Percentiles rank a stretch among this genome's conserved stretches.
Evolutionary conservation across 2,888 invertebrate species (phyloP).

Genomic region (Resseliella maxima): DNA sequence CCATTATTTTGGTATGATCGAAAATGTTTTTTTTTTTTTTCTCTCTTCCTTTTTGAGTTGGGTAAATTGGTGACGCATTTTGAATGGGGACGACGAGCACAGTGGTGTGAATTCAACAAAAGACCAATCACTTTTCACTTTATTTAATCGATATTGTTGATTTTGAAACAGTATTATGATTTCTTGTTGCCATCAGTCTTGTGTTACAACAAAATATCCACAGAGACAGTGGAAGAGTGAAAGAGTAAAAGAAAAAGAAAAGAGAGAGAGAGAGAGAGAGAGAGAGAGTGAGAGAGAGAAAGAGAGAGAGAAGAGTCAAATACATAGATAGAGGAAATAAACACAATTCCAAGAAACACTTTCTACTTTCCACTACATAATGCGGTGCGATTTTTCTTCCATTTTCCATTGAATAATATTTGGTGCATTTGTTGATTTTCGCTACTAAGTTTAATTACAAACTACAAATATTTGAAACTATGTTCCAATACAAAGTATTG

Average conservation of each 20-base stretch:
- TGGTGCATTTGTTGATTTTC: conserved; percentile 43
- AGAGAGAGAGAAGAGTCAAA: too few relatives aligned
- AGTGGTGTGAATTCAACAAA: not conserved
- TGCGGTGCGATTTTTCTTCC: conserved; percentile 8
- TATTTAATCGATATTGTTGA: conserved; percentile 14
- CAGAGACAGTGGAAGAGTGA: too few relatives aligned
- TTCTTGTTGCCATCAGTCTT: not conserved
- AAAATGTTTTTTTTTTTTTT: not conserved
- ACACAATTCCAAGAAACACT: too few relatives aligned
- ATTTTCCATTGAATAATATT: conserved; percentile 21
- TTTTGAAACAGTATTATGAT: not conserved
- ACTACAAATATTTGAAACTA: conserved; percentile 32
- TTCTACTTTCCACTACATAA: not conserved
- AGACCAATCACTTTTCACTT: not conserved
- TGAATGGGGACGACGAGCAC: not conserved
- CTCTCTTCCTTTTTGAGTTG: too few relatives aligned
- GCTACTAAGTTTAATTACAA: conserved; percentile 32
- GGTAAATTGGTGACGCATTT: not conserved
- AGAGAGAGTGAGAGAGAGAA: too few relatives aligned
- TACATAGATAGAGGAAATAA: too few relatives aligned
- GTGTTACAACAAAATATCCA: not conserved
- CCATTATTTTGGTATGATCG: not conserved
- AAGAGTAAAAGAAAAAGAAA: too few relatives aligned
- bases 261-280: too few relatives aligned
- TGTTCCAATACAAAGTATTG: not conserved